These are phyloP conservation scores for Babyrousa celebensis DNA, from an alignment of 2,797 vertebrate species.

Conservation along the genomic window DNA sequence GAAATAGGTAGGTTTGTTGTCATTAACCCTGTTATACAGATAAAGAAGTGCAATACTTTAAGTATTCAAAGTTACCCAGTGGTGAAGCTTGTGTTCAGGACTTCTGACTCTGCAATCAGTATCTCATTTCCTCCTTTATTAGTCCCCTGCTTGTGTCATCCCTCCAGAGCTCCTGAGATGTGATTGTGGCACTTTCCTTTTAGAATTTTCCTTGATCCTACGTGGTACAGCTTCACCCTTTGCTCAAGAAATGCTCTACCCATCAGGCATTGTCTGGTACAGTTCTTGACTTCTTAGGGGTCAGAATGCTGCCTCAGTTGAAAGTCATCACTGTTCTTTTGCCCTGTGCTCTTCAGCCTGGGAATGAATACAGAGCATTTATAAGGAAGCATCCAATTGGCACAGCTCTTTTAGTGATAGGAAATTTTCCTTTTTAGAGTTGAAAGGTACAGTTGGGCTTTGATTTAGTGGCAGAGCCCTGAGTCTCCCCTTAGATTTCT, in stretches of 20 bases:
- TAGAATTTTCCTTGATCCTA: conserved; percentile 15
- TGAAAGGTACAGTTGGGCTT: conserved; percentile 51
- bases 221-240: not conserved
- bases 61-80: not conserved
- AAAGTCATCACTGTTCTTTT: not conserved
- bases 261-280: not conserved
- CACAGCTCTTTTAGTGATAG: not conserved
- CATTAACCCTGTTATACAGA: not conserved
- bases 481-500: conserved; percentile 40
- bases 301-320: conserved; percentile 42
- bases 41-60: not conserved
- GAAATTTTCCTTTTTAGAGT: conserved; percentile 53
- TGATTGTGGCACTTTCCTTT: conserved; percentile 12
- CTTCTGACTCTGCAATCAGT: not conserved
- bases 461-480: conserved; percentile 44
- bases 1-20: not conserved
- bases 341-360: not conserved
- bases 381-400: not conserved
- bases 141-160: not conserved
- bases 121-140: conserved; percentile 30
- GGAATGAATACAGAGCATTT: rapidly evolving
- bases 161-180: not conserved
- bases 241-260: not conserved
- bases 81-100: not conserved
- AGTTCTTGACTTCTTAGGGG: not conserved